Evolutionary conservation across 64 coral and sea anemone genomes (phyloP), one percentile per base, ranked within the genome.

Genomic region (Dendronephthya gigantea): DNA sequence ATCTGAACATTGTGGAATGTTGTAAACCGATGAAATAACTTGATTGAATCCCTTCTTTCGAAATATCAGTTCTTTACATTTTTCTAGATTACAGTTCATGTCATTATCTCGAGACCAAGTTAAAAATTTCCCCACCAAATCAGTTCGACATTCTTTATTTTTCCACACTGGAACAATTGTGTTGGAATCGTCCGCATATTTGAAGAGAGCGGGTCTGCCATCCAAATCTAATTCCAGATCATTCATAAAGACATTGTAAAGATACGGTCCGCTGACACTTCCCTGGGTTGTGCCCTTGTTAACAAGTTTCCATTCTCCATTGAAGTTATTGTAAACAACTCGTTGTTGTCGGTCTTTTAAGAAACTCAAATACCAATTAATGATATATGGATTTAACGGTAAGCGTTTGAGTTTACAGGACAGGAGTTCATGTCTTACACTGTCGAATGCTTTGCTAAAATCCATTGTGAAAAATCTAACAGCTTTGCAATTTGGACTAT

Each of bases 11-110:
- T 66, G 58, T 66, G 58, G 58, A 66, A 66, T 84, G 30, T 84
- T 84, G 83, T 84, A 49, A 40, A 84, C 83, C 49, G 83, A 40
- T 49, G 83, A 49, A 48, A 84, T 40, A 31, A 49, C 49, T 84
- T 84, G 4, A 66, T 66, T 30, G 22, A 66, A n/a, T 45, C 41
- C 41, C 11, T 45, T 45, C 41, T 45, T 45, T 45, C 41, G 41
- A 11, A 45, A 45, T 45, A 84, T 84, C 31, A 84, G 30, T 40
- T 41, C 31, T 84, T 84, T 84, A 49, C 83, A 84, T 49, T 84
- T 84, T 84, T 84, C 83, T 48, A 31, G 2, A 48, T 84, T 84
- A 49, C 83, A 84, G 83, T 43, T 49, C 83, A 49, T 84, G 30
- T 84, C 39, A 31, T n/a, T n/a, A 40, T 84, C 49, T 0, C 31